Evolutionary conservation across 2,113 vertebrate genomes (phyloP).

Genomic region (Oreotrochilus melanogaster): DNA sequence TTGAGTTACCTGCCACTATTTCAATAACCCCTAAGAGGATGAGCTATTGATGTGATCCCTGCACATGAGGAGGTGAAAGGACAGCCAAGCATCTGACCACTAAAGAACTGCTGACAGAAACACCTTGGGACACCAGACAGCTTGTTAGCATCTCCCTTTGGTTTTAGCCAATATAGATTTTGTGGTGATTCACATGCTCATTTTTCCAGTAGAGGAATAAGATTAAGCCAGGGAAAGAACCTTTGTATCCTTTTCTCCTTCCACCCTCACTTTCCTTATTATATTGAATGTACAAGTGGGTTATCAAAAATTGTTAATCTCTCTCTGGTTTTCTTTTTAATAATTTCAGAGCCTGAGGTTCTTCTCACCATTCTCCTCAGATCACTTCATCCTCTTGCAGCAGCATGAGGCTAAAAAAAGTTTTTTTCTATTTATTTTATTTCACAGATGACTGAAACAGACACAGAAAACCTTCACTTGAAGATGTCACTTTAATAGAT

Average conservation of each 20-base stretch:
- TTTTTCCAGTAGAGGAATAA: background rate
- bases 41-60: background rate
- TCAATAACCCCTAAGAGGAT: background rate
- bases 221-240: background rate
- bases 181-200: background rate
- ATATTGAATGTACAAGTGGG: background rate
- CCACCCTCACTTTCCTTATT: background rate
- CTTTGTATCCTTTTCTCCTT: background rate
- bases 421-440: background rate
- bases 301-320: background rate
- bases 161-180: background rate
- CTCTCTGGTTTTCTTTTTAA: background rate
- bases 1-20: background rate
- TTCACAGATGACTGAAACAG: background rate
- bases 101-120: conserved; percentile 8
- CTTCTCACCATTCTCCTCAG: background rate
- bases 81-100: background rate
- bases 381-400: background rate
- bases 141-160: background rate
- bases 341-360: background rate
- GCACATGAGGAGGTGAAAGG: background rate
- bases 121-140: background rate
- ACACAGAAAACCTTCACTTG: background rate
- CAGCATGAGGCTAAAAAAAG: background rate
- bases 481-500: background rate